A percentile compares a stretch with the other conserved stretches of the same genome.
Conservation (phyloP, 2,888 invertebrate species). For the Aphelenchoides bicaudatus region DNA sequence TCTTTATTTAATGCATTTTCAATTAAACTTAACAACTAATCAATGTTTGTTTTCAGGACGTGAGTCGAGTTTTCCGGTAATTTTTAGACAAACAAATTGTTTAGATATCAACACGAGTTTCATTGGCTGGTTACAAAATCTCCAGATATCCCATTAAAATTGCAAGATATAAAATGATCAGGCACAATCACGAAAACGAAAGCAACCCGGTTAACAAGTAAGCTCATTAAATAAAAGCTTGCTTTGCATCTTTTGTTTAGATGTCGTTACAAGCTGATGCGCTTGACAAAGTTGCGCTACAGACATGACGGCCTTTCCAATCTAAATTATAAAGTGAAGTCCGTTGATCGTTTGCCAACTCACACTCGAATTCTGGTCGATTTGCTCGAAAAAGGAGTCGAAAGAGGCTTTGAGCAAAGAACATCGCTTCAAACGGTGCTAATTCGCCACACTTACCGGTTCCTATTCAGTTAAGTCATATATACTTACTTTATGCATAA, state of each 20-base stretch:
- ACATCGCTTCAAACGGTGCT: no score
- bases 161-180: slow-evolving; percentile 91
- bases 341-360: slow-evolving; percentile 33
- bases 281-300: slow-evolving; percentile 61
- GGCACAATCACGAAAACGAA: slow-evolving; percentile 77
- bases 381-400: no score
- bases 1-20: background rate
- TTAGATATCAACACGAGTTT: slow-evolving; percentile 6
- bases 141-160: slow-evolving; percentile 85
- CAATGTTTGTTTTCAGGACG: slow-evolving; percentile 33
- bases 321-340: slow-evolving; percentile 60
- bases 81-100: slow-evolving; percentile 9
- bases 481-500: no score
- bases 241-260: slow-evolving; percentile 29
- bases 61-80: slow-evolving; percentile 32
- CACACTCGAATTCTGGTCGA: slow-evolving; percentile 53
- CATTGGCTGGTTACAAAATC: slow-evolving; percentile 70
- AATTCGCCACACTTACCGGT: no score
- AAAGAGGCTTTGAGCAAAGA: no score
- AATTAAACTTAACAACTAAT: background rate
- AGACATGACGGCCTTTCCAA: slow-evolving; percentile 63
- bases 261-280: slow-evolving; percentile 65
- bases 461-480: no score
- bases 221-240: slow-evolving; percentile 61
- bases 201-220: slow-evolving; percentile 70